A percentile compares a stretch with the other conserved stretches of the same genome.
Evolutionary conservation across 2,113 vertebrate species (phyloP).

Genomic region (Gavialis gangeticus): DNA sequence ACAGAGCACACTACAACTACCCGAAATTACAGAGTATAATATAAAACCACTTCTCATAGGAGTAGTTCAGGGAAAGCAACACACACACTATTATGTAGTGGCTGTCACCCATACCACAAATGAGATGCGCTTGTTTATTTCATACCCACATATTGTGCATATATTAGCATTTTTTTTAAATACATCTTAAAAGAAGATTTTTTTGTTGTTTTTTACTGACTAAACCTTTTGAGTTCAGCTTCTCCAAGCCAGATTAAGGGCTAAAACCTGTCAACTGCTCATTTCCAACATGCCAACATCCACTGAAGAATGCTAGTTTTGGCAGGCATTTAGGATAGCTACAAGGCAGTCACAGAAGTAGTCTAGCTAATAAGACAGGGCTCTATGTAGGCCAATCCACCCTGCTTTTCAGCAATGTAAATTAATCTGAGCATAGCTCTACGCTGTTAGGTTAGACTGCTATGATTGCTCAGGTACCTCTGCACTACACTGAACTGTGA

Average conservation of each 20-base stretch:
- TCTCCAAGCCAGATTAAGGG: not conserved
- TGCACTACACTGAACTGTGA: rapidly evolving
- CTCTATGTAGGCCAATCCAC: rapidly evolving
- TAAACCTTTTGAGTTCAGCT: not conserved
- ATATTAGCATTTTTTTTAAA: not conserved
- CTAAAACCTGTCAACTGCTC: not conserved
- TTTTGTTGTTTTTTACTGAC: not conserved
- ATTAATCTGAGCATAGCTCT: not conserved
- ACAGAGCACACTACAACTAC: rapidly evolving
- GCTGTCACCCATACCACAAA: not conserved
- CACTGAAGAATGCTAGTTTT: not conserved
- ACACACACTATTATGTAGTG: not conserved
- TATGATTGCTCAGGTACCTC: not conserved
- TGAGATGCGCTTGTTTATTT: rapidly evolving
- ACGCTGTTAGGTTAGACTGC: not conserved
- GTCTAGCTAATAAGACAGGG: not conserved
- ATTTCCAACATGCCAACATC: not conserved
- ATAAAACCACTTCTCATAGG: rapidly evolving
- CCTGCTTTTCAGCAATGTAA: not conserved
- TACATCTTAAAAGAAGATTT: not conserved
- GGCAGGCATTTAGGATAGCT: not conserved
- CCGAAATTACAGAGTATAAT: not conserved
- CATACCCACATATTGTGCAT: rapidly evolving
- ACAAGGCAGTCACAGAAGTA: not conserved
- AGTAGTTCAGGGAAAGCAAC: not conserved